phyloP scores from a whole-genome alignment of 2,113 vertebrate genomes.

The Struthidea cinerea region DNA sequence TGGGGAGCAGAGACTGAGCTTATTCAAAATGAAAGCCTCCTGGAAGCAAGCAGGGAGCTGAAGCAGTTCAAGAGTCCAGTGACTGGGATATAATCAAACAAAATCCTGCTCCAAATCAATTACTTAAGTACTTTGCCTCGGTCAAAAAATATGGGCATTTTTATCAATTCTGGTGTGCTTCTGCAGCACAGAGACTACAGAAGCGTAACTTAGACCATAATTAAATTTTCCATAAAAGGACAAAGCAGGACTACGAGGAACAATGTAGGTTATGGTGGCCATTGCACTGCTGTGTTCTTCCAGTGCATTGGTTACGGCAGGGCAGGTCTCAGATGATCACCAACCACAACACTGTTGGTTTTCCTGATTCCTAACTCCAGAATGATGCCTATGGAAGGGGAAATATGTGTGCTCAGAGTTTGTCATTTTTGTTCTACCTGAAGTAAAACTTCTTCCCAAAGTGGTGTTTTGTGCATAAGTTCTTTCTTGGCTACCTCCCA shows the following conservation, averaged over 20 bases:
- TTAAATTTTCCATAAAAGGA: neutral
- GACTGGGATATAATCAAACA: neutral
- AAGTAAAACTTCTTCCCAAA: neutral
- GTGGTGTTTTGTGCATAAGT: neutral
- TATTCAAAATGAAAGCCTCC: neutral
- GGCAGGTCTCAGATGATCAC: neutral
- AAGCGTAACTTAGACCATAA: neutral
- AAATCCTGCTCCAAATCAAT: constrained; percentile 1
- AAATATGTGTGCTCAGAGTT: neutral
- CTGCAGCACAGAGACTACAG: neutral
- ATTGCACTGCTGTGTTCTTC: neutral
- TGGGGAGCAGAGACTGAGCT: neutral
- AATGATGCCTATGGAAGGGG: neutral
- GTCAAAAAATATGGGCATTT: neutral
- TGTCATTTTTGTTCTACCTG: neutral
- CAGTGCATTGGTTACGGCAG: neutral
- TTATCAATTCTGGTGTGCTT: neutral
- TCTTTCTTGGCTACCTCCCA: neutral
- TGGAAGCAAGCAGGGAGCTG: neutral
- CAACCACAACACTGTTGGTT: neutral
- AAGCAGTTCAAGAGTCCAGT: neutral
- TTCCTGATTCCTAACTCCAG: neutral
- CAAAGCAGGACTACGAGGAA: neutral
- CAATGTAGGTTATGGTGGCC: neutral
- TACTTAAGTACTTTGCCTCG: neutral